Evolutionary conservation across 1,140 invertebrate species (phyloP), one percentile per base, ranked within the genome.

Genomic region (Drosophila baimaii): DNA sequence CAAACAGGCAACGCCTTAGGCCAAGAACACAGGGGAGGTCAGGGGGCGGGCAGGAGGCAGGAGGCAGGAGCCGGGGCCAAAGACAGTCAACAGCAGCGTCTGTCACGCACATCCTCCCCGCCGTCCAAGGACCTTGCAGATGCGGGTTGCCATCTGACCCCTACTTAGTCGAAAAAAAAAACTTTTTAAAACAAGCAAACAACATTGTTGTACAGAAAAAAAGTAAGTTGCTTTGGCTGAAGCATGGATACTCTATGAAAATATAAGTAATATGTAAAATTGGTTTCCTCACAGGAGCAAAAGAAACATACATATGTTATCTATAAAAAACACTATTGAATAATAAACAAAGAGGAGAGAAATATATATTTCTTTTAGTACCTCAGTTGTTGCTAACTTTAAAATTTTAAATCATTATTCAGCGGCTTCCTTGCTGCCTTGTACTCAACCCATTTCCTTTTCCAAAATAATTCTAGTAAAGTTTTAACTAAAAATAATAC

Each of bases 31-130:
- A 35, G 29, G 19, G 64, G 29, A n/a, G 64, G 55, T 57, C 56
- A 65, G 44, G 59, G 73, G 59, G 21, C 51, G 46, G n/a, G 27
- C 6, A 39, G 27, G 8, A 0, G n/a, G 5, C 5, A 29, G 27
- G 37, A n/a, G n/a, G 25, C 51, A 29, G 62, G n/a, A n/a, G 31
- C 31, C 23, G 31, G 41, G 47, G 39, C 43, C 39, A 74, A 75
- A 66, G 79, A 74, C 61, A 77, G 71, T 41, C 77, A 44, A 69
- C 41, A 70, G 47, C 80, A 70, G 71, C 81, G 78, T 79, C 82
- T 85, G 82, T 85, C 82, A 82, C 82, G 82, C 82, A 86, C 79
- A 85, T 56, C 63, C 59, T 62, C 54, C 47, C 29, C 62, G 47
- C 77, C n/a, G 79, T 76, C 73, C 78, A 63, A 71, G 46, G 35